Conservation (phyloP, 2,797 vertebrate genomes). For the Carcharodon carcharias region DNA sequence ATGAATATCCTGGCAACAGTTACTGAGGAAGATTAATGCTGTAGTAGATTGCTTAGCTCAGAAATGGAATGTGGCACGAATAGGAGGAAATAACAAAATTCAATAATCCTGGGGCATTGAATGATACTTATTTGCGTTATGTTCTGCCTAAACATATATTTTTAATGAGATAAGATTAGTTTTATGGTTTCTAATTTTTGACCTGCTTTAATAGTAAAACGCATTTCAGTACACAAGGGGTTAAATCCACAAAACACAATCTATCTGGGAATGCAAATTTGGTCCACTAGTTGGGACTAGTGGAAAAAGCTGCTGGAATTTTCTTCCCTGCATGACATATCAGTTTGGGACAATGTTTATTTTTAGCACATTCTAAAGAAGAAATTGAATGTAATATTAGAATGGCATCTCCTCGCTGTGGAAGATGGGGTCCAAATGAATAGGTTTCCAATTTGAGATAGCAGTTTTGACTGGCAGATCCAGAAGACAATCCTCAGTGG, state of each 20-base stretch:
- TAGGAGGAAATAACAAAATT: background rate
- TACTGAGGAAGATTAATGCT: background rate
- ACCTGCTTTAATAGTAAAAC: background rate
- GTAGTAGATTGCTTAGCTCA: background rate
- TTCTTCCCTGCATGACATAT: background rate
- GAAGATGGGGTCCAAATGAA: background rate
- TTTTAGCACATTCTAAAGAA: background rate
- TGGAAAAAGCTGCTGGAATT: background rate
- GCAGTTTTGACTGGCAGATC: background rate
- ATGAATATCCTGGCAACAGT: background rate
- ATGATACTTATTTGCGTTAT: background rate
- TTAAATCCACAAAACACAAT: background rate
- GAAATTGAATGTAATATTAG: background rate
- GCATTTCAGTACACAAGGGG: background rate
- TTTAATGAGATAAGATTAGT: background rate
- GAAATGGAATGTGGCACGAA: background rate
- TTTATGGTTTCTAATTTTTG: background rate
- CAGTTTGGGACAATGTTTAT: background rate
- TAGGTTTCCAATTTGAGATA: background rate
- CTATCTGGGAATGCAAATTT: background rate
- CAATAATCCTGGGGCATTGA: background rate
- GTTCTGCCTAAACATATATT: background rate
- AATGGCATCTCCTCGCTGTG: background rate
- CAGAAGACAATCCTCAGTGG: background rate
- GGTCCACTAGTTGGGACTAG: background rate